These are phyloP conservation scores for Malthinus seriepunctatus DNA, from an alignment of 2,888 invertebrate genomes.

Conservation along the genomic window DNA sequence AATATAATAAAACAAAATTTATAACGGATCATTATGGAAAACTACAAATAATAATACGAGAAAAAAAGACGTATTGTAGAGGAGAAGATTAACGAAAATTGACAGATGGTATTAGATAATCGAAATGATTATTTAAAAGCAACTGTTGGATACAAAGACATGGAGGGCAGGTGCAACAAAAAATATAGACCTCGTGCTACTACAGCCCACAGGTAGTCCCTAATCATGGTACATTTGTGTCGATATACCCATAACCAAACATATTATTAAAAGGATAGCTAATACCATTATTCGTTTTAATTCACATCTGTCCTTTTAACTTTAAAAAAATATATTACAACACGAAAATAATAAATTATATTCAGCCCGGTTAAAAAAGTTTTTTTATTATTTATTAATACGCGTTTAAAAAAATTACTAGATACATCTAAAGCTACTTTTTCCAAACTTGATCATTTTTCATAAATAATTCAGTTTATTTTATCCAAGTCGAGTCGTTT, in stretches of 20 bases:
- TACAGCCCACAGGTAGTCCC: constrained; percentile 11
- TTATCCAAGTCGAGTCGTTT: too few relatives aligned
- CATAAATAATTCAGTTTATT: too few relatives aligned
- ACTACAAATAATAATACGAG: neutral
- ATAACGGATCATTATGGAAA: too few relatives aligned
- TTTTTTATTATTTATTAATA: too few relatives aligned
- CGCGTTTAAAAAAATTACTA: too few relatives aligned
- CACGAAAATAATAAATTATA: too few relatives aligned
- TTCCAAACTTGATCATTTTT: too few relatives aligned
- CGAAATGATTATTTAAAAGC: constrained; percentile 14
- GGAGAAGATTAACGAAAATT: constrained; percentile 2
- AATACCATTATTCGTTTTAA: constrained; percentile 5
- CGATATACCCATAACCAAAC: constrained; percentile 9
- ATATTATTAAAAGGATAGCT: constrained; percentile 22
- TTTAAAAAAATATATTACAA: too few relatives aligned
- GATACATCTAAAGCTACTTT: too few relatives aligned
- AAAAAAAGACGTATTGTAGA: neutral
- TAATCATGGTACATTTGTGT: constrained; percentile 17
- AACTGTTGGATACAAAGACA: constrained; percentile 15
- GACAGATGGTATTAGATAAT: constrained; percentile 24
- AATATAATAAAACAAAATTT: too few relatives aligned
- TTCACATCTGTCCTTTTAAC: constrained; percentile 3
- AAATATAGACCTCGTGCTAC: constrained; percentile 9
- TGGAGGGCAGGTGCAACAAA: constrained; percentile 20
- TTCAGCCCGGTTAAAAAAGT: too few relatives aligned